phyloP scores from a whole-genome alignment of 2,888 invertebrate genomes.

The Drosophila testacea region DNA sequence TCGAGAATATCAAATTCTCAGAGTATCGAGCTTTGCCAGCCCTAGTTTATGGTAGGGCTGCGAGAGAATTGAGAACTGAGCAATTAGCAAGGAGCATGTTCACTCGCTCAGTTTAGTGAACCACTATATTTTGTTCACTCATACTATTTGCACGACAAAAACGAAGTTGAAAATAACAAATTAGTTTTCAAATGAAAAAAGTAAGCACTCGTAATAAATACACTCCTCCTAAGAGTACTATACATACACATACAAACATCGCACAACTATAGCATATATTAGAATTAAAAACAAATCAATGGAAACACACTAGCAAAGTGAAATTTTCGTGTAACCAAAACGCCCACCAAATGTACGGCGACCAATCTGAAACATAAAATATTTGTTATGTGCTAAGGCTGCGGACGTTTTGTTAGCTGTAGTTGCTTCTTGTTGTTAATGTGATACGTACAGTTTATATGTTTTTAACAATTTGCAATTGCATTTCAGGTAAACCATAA shows the following conservation, averaged over 20 bases:
- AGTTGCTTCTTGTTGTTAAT: conserved; percentile 11
- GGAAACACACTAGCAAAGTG: conserved; percentile 15
- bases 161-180: conserved; percentile 50
- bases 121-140: conserved; percentile 14
- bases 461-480: conserved; percentile 48
- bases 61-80: no score
- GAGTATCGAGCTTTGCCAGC: no score
- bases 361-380: conserved; percentile 34
- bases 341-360: conserved; percentile 47
- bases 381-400: conserved; percentile 22
- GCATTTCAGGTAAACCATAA: conserved; percentile 74
- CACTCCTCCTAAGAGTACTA: neutral
- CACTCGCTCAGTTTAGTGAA: conserved; percentile 46
- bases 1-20: no score
- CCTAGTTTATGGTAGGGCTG: no score
- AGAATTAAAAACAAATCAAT: conserved; percentile 43
- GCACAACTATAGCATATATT: conserved; percentile 14
- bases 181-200: conserved; percentile 56
- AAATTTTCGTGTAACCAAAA: conserved; percentile 43
- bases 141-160: conserved; percentile 48
- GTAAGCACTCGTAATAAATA: no score
- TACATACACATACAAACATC: neutral
- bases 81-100: neutral
- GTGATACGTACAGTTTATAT: neutral
- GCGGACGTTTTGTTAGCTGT: conserved; percentile 10